A percentile compares a stretch with the other conserved stretches of the same genome.
These are phyloP conservation scores for Lottia gigantea DNA, from an alignment of 2,888 invertebrate genomes.

Conservation along the genomic window DNA sequence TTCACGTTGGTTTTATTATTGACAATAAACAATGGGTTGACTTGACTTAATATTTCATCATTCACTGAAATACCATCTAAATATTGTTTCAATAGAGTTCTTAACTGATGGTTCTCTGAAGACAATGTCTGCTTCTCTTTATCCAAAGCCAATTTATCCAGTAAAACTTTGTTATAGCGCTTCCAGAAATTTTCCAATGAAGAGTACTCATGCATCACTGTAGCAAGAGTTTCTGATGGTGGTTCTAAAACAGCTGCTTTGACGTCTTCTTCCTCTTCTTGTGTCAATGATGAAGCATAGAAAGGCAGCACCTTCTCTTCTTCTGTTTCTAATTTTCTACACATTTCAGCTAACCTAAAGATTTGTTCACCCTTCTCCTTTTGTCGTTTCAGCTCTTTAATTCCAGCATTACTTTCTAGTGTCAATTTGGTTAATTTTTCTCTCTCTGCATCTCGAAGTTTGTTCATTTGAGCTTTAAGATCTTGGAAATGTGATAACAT, in stretches of 20 bases:
- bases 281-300: conserved; percentile 65
- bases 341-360: conserved; percentile 66
- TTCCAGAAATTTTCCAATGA: conserved; percentile 78
- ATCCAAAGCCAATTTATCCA: conserved; percentile 72
- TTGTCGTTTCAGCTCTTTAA: conserved; percentile 61
- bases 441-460: conserved; percentile 62
- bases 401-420: conserved; percentile 63
- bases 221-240: conserved; percentile 60
- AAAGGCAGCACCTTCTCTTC: conserved; percentile 69
- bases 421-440: conserved; percentile 66
- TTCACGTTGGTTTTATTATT: conserved; percentile 67
- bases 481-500: conserved; percentile 66
- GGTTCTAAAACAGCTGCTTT: conserved; percentile 59
- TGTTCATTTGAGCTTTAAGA: conserved; percentile 68
- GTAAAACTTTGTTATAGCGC: conserved; percentile 73
- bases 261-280: conserved; percentile 65
- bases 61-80: conserved; percentile 69
- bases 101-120: conserved; percentile 74
- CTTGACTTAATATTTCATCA: conserved; percentile 66
- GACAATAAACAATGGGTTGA: conserved; percentile 68
- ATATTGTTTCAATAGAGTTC: conserved; percentile 68
- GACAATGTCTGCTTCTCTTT: conserved; percentile 67
- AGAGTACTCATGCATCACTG: conserved; percentile 66
- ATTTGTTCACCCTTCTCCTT: conserved; percentile 64
- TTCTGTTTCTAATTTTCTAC: conserved; percentile 68